These are phyloP conservation scores for Sylvicola cinctus DNA, from an alignment of 2,888 invertebrate genomes.

Conservation along the genomic window DNA sequence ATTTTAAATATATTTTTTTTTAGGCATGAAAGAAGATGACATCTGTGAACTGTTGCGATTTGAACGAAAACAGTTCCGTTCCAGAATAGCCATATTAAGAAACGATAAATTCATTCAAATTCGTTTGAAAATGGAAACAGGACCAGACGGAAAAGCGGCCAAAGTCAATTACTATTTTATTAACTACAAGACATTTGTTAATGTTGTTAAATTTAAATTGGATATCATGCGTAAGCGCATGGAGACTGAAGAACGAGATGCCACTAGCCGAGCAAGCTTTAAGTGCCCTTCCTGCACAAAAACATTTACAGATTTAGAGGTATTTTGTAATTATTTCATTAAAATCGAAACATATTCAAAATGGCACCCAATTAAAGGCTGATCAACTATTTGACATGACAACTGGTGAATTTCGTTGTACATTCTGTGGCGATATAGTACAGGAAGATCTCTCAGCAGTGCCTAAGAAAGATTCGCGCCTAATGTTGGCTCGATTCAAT, in stretches of 20 bases:
- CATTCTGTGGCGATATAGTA: slow-evolving; percentile 72
- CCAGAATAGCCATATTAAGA: slow-evolving; percentile 64
- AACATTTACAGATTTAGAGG: slow-evolving; percentile 89
- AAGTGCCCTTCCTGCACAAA: slow-evolving; percentile 80
- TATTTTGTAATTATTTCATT: slow-evolving; percentile 15
- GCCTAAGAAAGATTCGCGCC: slow-evolving; percentile 80
- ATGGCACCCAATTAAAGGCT: slow-evolving; percentile 30
- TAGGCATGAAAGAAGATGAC: slow-evolving; percentile 75
- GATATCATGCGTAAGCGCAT: slow-evolving; percentile 89
- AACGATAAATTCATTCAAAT: slow-evolving; percentile 89
- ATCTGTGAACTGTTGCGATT: slow-evolving; percentile 80
- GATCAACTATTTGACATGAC: slow-evolving; percentile 73
- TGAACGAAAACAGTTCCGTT: slow-evolving; percentile 81
- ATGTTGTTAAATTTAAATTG: slow-evolving; percentile 92
- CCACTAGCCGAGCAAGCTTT: slow-evolving; percentile 87
- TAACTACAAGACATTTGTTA: slow-evolving; percentile 92
- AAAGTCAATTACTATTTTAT: slow-evolving; percentile 96
- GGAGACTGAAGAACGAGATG: slow-evolving; percentile 88
- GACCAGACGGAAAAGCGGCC: slow-evolving; percentile 78
- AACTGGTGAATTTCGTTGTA: slow-evolving; percentile 74
- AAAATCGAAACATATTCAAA: not conserved
- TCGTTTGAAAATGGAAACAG: slow-evolving; percentile 85
- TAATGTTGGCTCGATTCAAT: slow-evolving; percentile 79
- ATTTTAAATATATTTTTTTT: slow-evolving; percentile 7
- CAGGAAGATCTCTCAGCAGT: slow-evolving; percentile 88